A percentile compares a stretch with the other conserved stretches of the same genome.
These are phyloP conservation scores for Drosophila birchii DNA, from an alignment of 2,888 invertebrate species.

Conservation along the genomic window DNA sequence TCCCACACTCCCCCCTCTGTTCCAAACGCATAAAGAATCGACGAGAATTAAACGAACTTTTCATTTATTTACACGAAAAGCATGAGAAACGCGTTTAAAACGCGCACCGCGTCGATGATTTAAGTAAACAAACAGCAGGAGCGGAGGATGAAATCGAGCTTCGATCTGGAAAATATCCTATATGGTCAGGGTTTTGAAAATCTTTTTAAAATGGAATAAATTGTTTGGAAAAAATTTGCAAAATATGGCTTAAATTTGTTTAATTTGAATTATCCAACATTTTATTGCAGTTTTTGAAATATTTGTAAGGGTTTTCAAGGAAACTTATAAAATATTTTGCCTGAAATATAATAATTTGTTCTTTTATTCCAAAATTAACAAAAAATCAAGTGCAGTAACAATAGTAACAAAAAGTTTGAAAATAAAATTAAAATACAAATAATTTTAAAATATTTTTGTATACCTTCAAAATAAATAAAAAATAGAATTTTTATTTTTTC, in stretches of 20 bases:
- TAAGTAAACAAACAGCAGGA: constrained; percentile 65
- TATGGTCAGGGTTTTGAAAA: not conserved
- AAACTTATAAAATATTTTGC: not conserved
- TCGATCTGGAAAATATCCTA: constrained; percentile 14
- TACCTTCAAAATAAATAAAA: too few relatives aligned
- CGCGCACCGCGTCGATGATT: constrained; percentile 71
- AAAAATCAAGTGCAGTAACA: not conserved
- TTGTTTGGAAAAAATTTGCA: not conserved
- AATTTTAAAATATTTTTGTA: not conserved
- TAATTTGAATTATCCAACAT: too few relatives aligned
- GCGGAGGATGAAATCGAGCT: not conserved
- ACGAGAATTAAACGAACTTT: constrained; percentile 75
- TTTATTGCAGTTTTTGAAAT: not conserved
- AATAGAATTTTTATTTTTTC: too few relatives aligned
- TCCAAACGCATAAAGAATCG: constrained; percentile 60
- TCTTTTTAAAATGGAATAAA: not conserved
- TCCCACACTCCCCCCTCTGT: constrained; percentile 2
- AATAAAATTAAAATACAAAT: not conserved
- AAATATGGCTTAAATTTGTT: not conserved
- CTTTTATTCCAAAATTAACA: not conserved
- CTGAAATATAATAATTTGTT: not conserved
- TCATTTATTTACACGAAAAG: constrained; percentile 76
- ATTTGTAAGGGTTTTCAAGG: too few relatives aligned
- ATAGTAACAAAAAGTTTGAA: not conserved
- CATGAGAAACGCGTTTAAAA: constrained; percentile 63